A percentile compares a stretch with the other conserved stretches of the same genome.
These are phyloP conservation scores for Tethea ocularis DNA, from an alignment of 2,888 invertebrate species.

Conservation along the genomic window DNA sequence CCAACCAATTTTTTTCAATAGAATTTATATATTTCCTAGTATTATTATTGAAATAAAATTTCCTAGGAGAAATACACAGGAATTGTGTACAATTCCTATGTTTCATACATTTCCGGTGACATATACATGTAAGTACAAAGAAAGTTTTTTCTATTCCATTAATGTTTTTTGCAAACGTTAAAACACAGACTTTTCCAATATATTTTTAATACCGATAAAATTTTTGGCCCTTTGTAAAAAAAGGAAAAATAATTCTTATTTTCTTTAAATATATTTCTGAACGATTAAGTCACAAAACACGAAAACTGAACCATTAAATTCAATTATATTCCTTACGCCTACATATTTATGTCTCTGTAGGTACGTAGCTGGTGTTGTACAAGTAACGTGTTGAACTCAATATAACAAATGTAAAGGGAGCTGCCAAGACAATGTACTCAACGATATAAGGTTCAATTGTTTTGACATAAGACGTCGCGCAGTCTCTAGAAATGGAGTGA, in stretches of 20 bases:
- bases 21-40: too few species aligned
- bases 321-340: neutral
- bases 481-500: conserved; percentile 45
- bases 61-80: too few species aligned
- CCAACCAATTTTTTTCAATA: too few species aligned
- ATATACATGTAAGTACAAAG: too few species aligned
- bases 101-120: too few species aligned
- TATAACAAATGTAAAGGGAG: conserved; percentile 20
- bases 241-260: too few species aligned
- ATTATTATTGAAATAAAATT: too few species aligned
- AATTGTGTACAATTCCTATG: too few species aligned
- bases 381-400: conserved; percentile 15
- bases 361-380: conserved; percentile 13
- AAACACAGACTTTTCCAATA: too few species aligned
- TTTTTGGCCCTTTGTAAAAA: neutral
- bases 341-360: conserved; percentile 2
- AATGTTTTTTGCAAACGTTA: neutral
- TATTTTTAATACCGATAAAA: neutral
- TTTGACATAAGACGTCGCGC: conserved; percentile 41
- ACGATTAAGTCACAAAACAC: conserved; percentile 23
- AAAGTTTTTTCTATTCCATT: neutral
- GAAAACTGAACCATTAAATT: conserved; percentile 21
- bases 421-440: conserved; percentile 23
- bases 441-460: conserved; percentile 39
- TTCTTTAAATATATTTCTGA: neutral